phyloP scores from a whole-genome alignment of 64 coral and sea anemone genomes.

The Montipora capricornis region DNA sequence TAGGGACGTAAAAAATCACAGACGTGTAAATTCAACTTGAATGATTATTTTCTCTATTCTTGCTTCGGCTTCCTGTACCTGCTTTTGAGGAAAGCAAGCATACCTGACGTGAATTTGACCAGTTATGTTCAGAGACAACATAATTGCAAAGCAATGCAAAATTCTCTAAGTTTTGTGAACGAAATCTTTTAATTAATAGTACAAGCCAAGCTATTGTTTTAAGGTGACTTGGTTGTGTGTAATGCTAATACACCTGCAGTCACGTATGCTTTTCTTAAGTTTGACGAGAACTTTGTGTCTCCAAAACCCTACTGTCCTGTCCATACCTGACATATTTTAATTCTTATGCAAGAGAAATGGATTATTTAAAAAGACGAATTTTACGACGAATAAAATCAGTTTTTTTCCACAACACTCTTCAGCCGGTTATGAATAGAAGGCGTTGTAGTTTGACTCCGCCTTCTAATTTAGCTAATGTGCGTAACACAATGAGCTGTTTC shows the following conservation, averaged over 20 bases:
- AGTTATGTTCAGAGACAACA: not conserved
- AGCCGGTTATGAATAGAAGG: not conserved
- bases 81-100: no score
- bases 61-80: not conserved
- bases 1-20: no score
- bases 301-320: not conserved
- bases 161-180: not conserved
- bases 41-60: no score
- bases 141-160: not conserved
- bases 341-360: not conserved
- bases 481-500: conserved; percentile 32
- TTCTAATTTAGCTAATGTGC: conserved; percentile 23
- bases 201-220: conserved; percentile 4
- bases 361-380: not conserved
- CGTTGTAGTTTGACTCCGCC: conserved; percentile 24
- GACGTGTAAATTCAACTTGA: no score
- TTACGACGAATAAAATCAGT: not conserved
- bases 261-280: not conserved
- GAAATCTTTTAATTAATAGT: not conserved
- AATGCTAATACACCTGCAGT: not conserved
- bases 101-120: not conserved
- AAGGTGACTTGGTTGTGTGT: not conserved
- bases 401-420: conserved; percentile 5
- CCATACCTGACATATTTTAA: not conserved
- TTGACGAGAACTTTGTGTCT: not conserved